Conservation (phyloP, 1,140 invertebrate species). For the Ephestia elutella region DNA sequence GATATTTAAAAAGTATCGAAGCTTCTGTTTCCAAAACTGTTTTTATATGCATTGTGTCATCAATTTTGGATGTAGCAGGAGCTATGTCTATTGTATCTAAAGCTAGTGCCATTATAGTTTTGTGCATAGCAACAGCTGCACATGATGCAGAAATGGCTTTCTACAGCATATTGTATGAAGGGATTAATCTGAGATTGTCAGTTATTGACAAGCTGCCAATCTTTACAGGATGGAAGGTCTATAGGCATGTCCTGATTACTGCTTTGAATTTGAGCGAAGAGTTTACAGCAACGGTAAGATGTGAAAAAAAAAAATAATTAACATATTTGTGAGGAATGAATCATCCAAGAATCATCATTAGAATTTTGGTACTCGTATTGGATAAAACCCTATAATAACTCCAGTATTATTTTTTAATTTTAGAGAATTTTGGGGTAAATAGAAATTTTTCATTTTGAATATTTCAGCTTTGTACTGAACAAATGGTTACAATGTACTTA, state of each 20-base stretch:
- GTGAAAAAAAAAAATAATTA: too few relatives aligned
- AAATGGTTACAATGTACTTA: too few relatives aligned
- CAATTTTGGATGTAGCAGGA: slow-evolving; percentile 27
- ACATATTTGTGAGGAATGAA: too few relatives aligned
- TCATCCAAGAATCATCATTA: too few relatives aligned
- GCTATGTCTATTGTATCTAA: slow-evolving; percentile 17
- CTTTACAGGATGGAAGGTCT: slow-evolving; percentile 28
- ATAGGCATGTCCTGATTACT: slow-evolving; percentile 33
- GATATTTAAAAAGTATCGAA: slow-evolving; percentile 17
- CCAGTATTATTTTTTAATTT: too few relatives aligned
- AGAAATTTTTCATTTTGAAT: too few relatives aligned
- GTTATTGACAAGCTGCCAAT: slow-evolving; percentile 16
- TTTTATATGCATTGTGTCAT: slow-evolving; percentile 18
- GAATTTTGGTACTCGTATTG: too few relatives aligned
- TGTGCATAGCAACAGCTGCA: slow-evolving; percentile 29
- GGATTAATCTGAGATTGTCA: slow-evolving; percentile 33
- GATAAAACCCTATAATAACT: too few relatives aligned
- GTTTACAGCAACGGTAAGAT: slow-evolving; percentile 34
- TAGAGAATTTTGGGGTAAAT: too few relatives aligned
- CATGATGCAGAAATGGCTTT: slow-evolving; percentile 42
- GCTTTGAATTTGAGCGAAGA: slow-evolving; percentile 36
- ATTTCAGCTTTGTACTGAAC: too few relatives aligned
- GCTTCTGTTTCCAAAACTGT: slow-evolving; percentile 10
- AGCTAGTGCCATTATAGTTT: slow-evolving; percentile 18
- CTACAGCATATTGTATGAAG: slow-evolving; percentile 29